Evolutionary conservation across 2,113 vertebrate species (phyloP).

Genomic region (Carassius carassius): DNA sequence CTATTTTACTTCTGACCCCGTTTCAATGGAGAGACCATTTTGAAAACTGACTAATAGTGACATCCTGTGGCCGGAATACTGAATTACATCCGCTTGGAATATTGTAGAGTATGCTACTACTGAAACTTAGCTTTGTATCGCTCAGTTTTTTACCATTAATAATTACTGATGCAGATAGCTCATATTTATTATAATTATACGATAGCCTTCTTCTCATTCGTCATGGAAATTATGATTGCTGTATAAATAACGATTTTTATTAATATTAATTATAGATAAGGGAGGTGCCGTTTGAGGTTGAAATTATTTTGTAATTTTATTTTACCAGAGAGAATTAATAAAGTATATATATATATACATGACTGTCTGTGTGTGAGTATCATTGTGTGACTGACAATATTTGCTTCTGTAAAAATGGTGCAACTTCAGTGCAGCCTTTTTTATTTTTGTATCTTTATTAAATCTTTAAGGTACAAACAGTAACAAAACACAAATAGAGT

Average conservation of each 20-base stretch:
- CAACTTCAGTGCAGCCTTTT: neutral
- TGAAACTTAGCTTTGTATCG: constrained; percentile 80
- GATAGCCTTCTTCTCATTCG: constrained; percentile 80
- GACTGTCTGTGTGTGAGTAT: constrained; percentile 55
- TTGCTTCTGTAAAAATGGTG: neutral
- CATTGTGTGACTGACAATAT: neutral
- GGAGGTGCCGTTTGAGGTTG: constrained; percentile 79
- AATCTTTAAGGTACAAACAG: too few relatives aligned
- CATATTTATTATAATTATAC: constrained; percentile 77
- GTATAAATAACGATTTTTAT: constrained; percentile 75
- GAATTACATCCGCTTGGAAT: constrained; percentile 76
- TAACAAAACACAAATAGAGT: too few relatives aligned
- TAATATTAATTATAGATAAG: constrained; percentile 72
- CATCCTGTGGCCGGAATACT: constrained; percentile 80
- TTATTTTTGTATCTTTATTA: too few relatives aligned
- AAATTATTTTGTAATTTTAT: constrained; percentile 88
- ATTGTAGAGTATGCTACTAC: constrained; percentile 79
- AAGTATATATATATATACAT: constrained; percentile 83
- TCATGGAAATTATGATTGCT: constrained; percentile 76
- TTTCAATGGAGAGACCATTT: constrained; percentile 55
- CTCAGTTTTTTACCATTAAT: constrained; percentile 78
- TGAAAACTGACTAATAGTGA: constrained; percentile 76
- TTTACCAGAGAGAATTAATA: constrained; percentile 85
- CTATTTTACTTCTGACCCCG: constrained; percentile 64
- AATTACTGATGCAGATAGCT: constrained; percentile 76